These are phyloP conservation scores for Eutolmus rufibarbis DNA, from an alignment of 2,888 invertebrate genomes.

Conservation along the genomic window DNA sequence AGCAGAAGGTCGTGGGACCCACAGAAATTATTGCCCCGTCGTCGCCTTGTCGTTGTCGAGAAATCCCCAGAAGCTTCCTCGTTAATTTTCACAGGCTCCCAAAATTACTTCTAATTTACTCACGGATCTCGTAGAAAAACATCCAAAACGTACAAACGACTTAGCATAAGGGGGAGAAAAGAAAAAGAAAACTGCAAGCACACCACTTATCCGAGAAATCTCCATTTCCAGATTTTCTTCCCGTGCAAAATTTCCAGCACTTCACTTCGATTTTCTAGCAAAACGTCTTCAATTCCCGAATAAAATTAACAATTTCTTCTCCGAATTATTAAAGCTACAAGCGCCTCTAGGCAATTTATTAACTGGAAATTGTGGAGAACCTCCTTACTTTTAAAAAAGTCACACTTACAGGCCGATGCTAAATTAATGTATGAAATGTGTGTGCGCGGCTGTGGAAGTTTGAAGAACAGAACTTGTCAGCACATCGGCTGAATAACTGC, in stretches of 20 bases:
- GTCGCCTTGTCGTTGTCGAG: neutral
- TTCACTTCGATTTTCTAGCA: neutral
- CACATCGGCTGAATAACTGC: constrained; percentile 19
- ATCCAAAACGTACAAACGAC: neutral
- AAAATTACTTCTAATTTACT: neutral
- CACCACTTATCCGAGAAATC: constrained; percentile 10
- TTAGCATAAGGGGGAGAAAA: neutral
- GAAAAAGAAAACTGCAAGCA: neutral
- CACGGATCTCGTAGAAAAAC: neutral
- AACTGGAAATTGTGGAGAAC: neutral
- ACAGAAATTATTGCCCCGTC: neutral
- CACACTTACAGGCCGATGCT: constrained; percentile 49
- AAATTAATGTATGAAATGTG: constrained; percentile 46
- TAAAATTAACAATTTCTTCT: neutral
- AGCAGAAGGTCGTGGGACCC: neutral
- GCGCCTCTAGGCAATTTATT: neutral
- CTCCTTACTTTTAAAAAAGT: constrained; percentile 40
- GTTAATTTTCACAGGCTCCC: neutral
- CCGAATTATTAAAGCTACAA: neutral
- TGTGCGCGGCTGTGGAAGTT: constrained; percentile 18
- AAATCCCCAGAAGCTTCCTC: neutral
- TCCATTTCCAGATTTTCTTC: neutral
- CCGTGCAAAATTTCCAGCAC: neutral
- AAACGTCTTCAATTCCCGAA: neutral
- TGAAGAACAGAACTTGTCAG: constrained; percentile 16